Evolutionary conservation across 2,113 vertebrate genomes (phyloP).

Genomic region (Onychorhynchus coronatus): DNA sequence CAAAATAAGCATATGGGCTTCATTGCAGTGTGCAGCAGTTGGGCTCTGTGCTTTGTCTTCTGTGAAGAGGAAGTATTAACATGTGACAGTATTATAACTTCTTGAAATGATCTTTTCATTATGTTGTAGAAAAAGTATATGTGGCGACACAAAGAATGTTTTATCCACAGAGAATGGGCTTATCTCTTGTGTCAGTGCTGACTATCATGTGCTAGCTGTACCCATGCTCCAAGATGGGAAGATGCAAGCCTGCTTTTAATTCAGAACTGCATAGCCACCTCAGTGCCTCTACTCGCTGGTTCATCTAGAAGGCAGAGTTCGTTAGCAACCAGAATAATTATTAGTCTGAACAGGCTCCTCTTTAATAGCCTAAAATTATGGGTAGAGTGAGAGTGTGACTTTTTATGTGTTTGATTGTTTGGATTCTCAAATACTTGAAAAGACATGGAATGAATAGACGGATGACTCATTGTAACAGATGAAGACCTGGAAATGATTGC

Average conservation of each 20-base stretch:
- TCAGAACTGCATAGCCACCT: background rate
- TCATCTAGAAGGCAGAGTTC: background rate
- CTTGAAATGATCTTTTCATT: conserved; percentile 38
- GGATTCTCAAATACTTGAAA: background rate
- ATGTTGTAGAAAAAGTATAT: background rate
- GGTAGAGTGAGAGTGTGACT: background rate
- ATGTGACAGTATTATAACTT: conserved; percentile 21
- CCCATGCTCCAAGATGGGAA: background rate
- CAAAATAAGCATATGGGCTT: background rate
- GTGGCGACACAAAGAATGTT: background rate
- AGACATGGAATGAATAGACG: background rate
- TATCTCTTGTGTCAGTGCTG: background rate
- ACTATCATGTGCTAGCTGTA: conserved; percentile 44
- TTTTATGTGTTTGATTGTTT: background rate
- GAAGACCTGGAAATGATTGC: background rate
- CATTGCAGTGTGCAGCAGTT: background rate
- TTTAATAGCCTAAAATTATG: background rate
- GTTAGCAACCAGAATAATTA: background rate
- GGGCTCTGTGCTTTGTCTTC: conserved; percentile 13
- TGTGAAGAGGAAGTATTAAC: background rate
- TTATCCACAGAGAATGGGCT: background rate
- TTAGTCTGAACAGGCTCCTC: background rate
- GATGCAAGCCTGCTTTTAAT: background rate
- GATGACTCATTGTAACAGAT: background rate
- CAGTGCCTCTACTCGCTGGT: background rate